Evolutionary conservation across 2,888 invertebrate species (phyloP).

Genomic region (Auanema sp.): DNA sequence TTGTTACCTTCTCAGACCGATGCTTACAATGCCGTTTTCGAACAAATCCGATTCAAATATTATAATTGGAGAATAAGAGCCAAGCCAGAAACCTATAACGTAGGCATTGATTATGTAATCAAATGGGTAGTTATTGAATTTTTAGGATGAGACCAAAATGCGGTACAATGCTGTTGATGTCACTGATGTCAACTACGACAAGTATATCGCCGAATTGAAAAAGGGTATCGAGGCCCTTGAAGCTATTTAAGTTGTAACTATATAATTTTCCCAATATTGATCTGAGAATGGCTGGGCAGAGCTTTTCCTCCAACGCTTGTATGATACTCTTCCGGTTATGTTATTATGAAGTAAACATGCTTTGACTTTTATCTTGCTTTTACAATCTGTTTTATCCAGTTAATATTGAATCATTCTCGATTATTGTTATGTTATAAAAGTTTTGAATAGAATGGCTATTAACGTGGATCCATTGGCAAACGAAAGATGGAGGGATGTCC

Average conservation of each 20-base stretch:
- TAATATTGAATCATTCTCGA: too few relatives aligned
- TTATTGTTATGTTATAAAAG: too few relatives aligned
- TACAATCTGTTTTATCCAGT: too few relatives aligned
- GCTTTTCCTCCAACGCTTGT: too few relatives aligned
- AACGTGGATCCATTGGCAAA: constrained; percentile 41
- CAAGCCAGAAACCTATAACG: constrained; percentile 88
- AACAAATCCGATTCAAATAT: constrained; percentile 78
- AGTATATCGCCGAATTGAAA: constrained; percentile 35
- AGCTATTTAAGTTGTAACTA: constrained; percentile 4
- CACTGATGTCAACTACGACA: constrained; percentile 42
- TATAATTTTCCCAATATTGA: too few relatives aligned
- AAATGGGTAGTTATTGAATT: constrained; percentile 7
- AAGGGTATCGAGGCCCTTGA: constrained; percentile 24
- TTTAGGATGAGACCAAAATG: constrained; percentile 50
- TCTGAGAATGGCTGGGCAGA: too few relatives aligned
- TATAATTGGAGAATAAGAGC: constrained; percentile 82
- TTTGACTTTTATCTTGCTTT: too few relatives aligned
- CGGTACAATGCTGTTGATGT: constrained; percentile 36
- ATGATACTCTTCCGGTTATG: too few relatives aligned
- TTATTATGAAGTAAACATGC: too few relatives aligned
- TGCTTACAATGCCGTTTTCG: constrained; percentile 74
- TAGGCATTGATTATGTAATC: constrained; percentile 12
- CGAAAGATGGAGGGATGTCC: constrained; percentile 55
- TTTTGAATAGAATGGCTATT: constrained; percentile 11
- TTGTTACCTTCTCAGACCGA: constrained; percentile 59